Evolutionary conservation across 2,113 vertebrate species (phyloP).

Genomic region (Oreotrochilus melanogaster): DNA sequence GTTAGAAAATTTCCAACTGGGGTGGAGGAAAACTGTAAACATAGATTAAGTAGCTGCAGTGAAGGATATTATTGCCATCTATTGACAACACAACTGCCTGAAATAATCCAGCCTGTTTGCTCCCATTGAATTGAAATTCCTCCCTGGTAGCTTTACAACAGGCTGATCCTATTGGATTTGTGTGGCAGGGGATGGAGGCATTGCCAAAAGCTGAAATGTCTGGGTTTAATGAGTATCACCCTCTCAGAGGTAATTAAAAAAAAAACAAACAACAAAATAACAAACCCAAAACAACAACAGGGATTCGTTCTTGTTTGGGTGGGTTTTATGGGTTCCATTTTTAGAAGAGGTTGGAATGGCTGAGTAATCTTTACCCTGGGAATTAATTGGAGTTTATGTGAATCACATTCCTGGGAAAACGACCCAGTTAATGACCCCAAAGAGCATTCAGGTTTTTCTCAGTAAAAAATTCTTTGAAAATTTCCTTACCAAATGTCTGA

Average conservation of each 20-base stretch:
- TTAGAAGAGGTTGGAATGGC: neutral
- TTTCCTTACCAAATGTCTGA: neutral
- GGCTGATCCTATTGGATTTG: neutral
- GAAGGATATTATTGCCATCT: conserved; percentile 73
- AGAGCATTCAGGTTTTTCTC: no score
- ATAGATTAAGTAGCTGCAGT: conserved; percentile 13
- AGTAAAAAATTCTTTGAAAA: neutral
- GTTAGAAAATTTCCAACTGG: conserved; percentile 56
- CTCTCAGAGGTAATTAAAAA: neutral
- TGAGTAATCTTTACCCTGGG: neutral
- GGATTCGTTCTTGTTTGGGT: neutral
- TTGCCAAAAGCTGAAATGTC: neutral
- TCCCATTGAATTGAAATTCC: neutral
- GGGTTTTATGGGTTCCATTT: neutral
- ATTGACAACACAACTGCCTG: conserved; percentile 37
- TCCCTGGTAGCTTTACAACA: neutral
- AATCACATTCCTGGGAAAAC: neutral
- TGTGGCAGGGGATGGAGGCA: neutral
- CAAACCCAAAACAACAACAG: no score
- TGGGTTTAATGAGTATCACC: neutral
- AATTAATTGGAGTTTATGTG: neutral
- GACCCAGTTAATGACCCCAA: no score
- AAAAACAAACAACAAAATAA: neutral
- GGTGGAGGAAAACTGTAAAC: conserved; percentile 1
- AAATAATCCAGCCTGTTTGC: conserved; percentile 13